These are phyloP conservation scores for Parambassis ranga DNA, from an alignment of 2,797 vertebrate genomes.

Conservation along the genomic window DNA sequence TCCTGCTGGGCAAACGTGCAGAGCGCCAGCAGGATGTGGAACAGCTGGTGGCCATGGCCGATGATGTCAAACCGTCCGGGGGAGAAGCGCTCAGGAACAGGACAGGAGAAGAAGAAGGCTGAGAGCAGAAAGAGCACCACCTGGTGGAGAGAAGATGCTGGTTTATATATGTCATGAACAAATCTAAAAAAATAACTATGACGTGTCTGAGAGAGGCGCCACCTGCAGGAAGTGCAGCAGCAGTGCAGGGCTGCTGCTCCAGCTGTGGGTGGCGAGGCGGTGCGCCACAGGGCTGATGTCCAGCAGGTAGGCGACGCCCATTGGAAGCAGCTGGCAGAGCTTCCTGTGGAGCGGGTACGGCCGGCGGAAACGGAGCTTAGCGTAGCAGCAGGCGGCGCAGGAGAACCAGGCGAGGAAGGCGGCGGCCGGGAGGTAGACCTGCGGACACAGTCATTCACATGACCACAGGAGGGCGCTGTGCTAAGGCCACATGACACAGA, in stretches of 20 bases:
- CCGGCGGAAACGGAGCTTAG: conserved; percentile 82
- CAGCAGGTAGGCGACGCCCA: conserved; percentile 84
- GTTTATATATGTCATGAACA: no score
- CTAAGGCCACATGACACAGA: no score
- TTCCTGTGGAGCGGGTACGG: conserved; percentile 85
- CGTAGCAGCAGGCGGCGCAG: conserved; percentile 85
- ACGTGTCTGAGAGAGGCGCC: not conserved
- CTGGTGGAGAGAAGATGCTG: conserved; percentile 25
- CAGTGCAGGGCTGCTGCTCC: conserved; percentile 74
- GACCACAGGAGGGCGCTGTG: no score
- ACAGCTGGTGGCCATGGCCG: conserved; percentile 90
- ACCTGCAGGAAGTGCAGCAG: conserved; percentile 87
- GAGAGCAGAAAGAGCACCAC: conserved; percentile 87
- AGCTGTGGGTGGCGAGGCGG: conserved; percentile 80
- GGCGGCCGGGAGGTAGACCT: conserved; percentile 84
- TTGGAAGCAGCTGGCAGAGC: conserved; percentile 84
- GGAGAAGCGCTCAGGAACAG: conserved; percentile 86
- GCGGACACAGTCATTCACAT: no score
- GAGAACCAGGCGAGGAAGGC: conserved; percentile 88
- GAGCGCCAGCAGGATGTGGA: conserved; percentile 85
- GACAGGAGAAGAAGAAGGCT: conserved; percentile 88
- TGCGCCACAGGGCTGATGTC: conserved; percentile 87
- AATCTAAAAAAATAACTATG: no score
- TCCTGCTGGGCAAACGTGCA: conserved; percentile 89
- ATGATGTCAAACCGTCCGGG: conserved; percentile 88